Conservation (phyloP, 2,888 invertebrate genomes). For the Bombyx huttoni region DNA sequence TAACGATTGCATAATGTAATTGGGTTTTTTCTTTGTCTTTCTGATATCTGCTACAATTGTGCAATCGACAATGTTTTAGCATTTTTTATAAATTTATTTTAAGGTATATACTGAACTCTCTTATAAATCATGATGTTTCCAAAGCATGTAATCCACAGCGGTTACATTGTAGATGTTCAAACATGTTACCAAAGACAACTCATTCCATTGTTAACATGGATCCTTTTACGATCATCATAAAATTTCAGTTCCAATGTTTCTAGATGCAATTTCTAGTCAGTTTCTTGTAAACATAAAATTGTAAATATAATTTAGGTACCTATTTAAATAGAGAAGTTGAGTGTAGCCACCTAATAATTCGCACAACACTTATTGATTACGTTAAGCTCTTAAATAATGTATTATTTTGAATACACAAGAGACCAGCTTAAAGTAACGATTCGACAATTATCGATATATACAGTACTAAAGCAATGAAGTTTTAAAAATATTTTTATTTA, state of each 20-base stretch:
- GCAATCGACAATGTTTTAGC: conserved; percentile 4
- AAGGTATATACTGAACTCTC: neutral
- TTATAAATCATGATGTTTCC: conserved; percentile 6
- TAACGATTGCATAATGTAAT: neutral
- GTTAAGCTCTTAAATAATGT: neutral
- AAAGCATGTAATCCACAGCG: conserved; percentile 21
- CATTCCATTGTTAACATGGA: conserved; percentile 36
- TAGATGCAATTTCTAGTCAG: conserved; percentile 65
- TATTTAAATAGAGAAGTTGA: conserved; percentile 34
- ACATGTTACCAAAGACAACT: conserved; percentile 60
- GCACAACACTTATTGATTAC: conserved; percentile 39
- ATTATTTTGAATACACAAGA: neutral
- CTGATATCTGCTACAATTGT: neutral
- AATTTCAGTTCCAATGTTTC: conserved; percentile 38
- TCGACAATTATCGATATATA: conserved; percentile 4
- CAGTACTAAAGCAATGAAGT: conserved; percentile 4
- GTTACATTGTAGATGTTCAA: conserved; percentile 32
- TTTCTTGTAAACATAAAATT: conserved; percentile 54
- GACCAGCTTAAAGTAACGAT: too few species aligned
- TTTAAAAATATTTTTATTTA: neutral
- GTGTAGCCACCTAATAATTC: conserved; percentile 45
- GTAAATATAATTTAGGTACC: conserved; percentile 53
- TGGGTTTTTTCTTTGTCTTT: conserved; percentile 2
- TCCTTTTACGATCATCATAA: conserved; percentile 38
- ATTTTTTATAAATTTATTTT: neutral